These are phyloP conservation scores for Cerceris rybyensis DNA, from an alignment of 2,888 invertebrate species.

Conservation along the genomic window DNA sequence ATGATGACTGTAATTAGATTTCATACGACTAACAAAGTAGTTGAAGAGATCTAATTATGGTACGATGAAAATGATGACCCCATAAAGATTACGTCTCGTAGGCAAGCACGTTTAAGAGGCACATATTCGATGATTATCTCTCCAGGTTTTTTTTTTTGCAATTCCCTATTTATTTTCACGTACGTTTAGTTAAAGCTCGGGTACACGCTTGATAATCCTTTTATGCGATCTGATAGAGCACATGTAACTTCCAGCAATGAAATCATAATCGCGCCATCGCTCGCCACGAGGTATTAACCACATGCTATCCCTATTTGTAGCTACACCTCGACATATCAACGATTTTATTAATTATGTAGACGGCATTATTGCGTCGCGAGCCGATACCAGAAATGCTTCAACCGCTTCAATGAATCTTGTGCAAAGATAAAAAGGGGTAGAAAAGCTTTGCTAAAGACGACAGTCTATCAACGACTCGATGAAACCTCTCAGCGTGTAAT, in stretches of 20 bases:
- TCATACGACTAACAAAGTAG: neutral
- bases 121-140: conserved; percentile 1
- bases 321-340: conserved; percentile 72
- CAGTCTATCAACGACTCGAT: neutral
- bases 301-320: conserved; percentile 75
- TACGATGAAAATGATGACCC: conserved; percentile 6
- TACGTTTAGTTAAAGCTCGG: conserved; percentile 20
- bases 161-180: conserved; percentile 38
- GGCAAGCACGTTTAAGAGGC: conserved; percentile 1
- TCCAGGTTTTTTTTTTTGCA: neutral
- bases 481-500: neutral
- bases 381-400: conserved; percentile 29
- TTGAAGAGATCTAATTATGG: neutral
- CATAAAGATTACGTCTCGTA: neutral
- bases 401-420: conserved; percentile 40
- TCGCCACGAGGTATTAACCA: conserved; percentile 72
- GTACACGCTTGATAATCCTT: conserved; percentile 44
- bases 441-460: neutral
- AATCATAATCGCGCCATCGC: conserved; percentile 75
- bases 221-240: conserved; percentile 60
- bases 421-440: conserved; percentile 11
- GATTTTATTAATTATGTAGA: conserved; percentile 75
- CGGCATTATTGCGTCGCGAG: conserved; percentile 55
- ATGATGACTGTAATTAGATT: neutral
- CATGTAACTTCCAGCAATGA: conserved; percentile 72